phyloP scores from a whole-genome alignment of 2,113 vertebrate genomes.

The Hassar affinis region DNA sequence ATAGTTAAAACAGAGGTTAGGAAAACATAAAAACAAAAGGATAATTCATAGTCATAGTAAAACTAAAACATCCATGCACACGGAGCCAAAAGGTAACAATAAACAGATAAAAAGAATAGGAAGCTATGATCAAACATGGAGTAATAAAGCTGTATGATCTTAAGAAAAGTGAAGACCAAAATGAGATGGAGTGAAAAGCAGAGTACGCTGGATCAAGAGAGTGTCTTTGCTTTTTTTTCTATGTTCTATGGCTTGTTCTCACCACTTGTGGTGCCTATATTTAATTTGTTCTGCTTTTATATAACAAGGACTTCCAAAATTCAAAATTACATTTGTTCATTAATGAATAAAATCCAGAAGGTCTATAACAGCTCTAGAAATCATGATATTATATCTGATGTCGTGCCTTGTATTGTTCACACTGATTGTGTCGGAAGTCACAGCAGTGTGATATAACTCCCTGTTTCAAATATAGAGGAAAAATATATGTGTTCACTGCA shows the following conservation, averaged over 20 bases:
- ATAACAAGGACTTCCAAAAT: background rate
- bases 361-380: background rate
- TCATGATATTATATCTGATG: background rate
- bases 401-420: background rate
- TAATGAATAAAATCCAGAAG: background rate
- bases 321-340: background rate
- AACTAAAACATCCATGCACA: background rate
- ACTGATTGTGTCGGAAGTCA: background rate
- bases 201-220: background rate
- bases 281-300: background rate
- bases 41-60: background rate
- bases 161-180: background rate
- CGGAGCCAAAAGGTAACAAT: background rate
- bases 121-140: background rate
- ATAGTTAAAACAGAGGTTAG: background rate
- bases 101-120: background rate
- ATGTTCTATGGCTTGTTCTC: background rate
- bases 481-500: too few species aligned
- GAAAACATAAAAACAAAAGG: background rate
- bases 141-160: too few species aligned
- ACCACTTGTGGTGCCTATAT: background rate
- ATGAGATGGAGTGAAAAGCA: background rate
- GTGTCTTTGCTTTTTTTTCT: background rate
- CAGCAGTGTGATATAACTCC: background rate
- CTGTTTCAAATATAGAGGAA: background rate